Conservation (phyloP, 2,797 vertebrate species). For the Poeciliopsis gracilis region DNA sequence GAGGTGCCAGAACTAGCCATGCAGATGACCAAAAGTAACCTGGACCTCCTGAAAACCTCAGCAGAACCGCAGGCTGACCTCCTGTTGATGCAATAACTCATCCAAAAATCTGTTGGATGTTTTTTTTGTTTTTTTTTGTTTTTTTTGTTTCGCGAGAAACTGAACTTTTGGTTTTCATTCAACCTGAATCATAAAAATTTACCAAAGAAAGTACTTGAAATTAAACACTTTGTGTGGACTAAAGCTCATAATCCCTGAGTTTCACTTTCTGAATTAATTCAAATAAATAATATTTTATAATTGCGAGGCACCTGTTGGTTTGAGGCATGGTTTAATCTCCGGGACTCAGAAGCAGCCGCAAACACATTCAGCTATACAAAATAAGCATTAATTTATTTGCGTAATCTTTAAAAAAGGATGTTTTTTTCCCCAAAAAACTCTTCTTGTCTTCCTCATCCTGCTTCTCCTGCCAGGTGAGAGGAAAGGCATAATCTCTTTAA, state of each 20-base stretch:
- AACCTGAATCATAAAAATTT: not conserved
- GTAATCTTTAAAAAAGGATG: conserved; percentile 44
- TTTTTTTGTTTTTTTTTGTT: not conserved
- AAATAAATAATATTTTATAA: not conserved
- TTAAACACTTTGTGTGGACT: not conserved
- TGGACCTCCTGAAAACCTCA: not conserved
- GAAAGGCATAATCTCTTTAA: conserved; percentile 53
- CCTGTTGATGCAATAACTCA: not conserved
- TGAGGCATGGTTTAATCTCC: conserved; percentile 8
- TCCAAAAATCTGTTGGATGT: not conserved
- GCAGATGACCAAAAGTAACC: not conserved
- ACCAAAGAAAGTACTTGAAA: not conserved
- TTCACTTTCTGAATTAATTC: not conserved
- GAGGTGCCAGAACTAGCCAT: no score
- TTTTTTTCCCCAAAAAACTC: not conserved
- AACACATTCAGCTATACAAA: conserved; percentile 35
- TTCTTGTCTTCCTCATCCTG: conserved; percentile 8
- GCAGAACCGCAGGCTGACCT: not conserved
- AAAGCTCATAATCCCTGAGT: not conserved
- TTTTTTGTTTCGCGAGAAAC: not conserved
- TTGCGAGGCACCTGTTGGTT: not conserved
- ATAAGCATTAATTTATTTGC: conserved; percentile 42
- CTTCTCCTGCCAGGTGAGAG: conserved; percentile 48
- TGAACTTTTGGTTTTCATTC: not conserved
- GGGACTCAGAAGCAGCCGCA: conserved; percentile 1